Conservation (phyloP, 1,140 invertebrate genomes). For the Drosophila eugracilis region DNA sequence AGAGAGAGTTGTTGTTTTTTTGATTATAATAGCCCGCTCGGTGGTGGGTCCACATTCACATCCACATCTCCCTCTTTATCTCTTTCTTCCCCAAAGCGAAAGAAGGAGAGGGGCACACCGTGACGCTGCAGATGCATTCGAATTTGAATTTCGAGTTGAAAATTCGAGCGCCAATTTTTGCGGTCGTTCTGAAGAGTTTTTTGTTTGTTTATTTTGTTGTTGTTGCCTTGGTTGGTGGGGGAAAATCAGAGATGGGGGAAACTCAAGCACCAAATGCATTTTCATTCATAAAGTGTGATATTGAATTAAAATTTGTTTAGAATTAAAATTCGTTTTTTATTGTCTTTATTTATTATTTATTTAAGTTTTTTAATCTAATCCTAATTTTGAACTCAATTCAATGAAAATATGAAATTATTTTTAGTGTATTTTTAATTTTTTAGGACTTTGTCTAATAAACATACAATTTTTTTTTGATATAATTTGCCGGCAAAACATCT, state of each 20-base stretch:
- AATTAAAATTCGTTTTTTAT: background rate
- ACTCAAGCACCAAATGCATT: slow-evolving; percentile 23
- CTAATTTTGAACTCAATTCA: too few relatives aligned
- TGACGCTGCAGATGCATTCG: slow-evolving; percentile 70
- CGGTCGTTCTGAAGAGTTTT: slow-evolving; percentile 32
- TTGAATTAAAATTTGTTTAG: too few relatives aligned
- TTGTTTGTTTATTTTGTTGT: slow-evolving; percentile 32
- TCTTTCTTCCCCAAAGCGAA: slow-evolving; percentile 2
- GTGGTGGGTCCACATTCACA: slow-evolving; percentile 68
- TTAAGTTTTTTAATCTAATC: too few relatives aligned
- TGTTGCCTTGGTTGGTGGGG: slow-evolving; percentile 8
- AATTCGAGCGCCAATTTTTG: slow-evolving; percentile 71
- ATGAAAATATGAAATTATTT: too few relatives aligned
- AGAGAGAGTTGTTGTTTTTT: slow-evolving; percentile 53
- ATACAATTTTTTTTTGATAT: slow-evolving; percentile 3
- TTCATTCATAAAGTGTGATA: slow-evolving; percentile 63
- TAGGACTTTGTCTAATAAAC: background rate
- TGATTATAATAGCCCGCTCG: slow-evolving; percentile 74
- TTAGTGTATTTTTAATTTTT: background rate
- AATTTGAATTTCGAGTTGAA: slow-evolving; percentile 56
- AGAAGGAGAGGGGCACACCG: slow-evolving; percentile 12
- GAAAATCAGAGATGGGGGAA: background rate
- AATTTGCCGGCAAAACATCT: slow-evolving; percentile 30
- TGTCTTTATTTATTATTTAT: background rate
- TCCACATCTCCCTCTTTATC: slow-evolving; percentile 15